Base-by-base conservation (phyloP, 2,797 vertebrate genomes). In the Manis pentadactyla region DNA sequence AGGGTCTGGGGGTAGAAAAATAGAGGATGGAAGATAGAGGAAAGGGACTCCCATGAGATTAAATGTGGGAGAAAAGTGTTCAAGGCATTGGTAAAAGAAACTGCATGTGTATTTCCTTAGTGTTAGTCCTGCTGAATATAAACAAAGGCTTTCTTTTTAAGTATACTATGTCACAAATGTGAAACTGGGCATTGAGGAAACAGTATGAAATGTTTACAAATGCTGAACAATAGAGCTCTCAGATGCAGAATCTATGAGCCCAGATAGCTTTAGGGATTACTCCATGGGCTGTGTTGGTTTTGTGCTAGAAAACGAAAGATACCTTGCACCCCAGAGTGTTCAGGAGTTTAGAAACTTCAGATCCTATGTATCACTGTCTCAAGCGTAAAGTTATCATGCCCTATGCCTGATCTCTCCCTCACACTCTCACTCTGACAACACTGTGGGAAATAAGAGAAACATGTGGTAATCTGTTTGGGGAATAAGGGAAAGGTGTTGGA, bases 341-440 rank as follows among this genome's bases (percentile, higher is more conserved):
- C 1, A 6, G 94, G 97, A 98, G 79, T 98, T 98, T 98, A 95
- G 89, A 98, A 97, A 97, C 97, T 97, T 98, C 98, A 88, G 87
- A 98, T 98, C 83, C 94, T 87, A 69, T 4, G 49, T 2, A n/a
- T 34, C 75, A 73, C 42, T 83, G 51, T 96, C 97, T 95, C 97
- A 0, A 23, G 91, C 83, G 95, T 94, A 97, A 97, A 97, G 97
- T 97, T 97, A 97, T 81, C 66, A 68, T 82, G 86, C 71, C 87
- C 96, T 82, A 3, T 1, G 53, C 87, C 92, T 74, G 27, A 51
- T 97, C 91, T 75, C 57, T 92, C 93, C 61, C 88, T 96, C 17
- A 87, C 57, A 68, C 96, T 95, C 27, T 96, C 51, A 39, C 96
- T 97, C 96, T 98, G 97, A 97, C 93, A 93, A 98, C 98, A 87